Base-by-base conservation (phyloP, 23 tunicate species). In the Clavelina lepadiformis region DNA sequence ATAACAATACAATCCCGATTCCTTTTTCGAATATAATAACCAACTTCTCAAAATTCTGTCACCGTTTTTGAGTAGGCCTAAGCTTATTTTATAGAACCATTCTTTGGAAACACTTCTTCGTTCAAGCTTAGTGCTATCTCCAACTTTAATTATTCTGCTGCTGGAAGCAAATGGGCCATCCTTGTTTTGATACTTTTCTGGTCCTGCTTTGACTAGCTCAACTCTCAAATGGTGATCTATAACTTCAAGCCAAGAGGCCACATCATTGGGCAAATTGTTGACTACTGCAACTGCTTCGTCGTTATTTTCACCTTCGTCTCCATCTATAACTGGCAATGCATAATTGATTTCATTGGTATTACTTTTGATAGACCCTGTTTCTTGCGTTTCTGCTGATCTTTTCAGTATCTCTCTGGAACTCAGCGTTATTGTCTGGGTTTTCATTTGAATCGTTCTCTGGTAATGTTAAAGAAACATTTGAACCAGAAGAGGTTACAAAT, bases 361-460 rank as follows among this genome's bases (percentile, higher is more conserved):
- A 67, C 72, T 67, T 67, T 67, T 8, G 60, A 47, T 28, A 67
- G 72, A 67, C 72, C 72, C 72, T 67, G 72, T 67, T 67, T 67
- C 61, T 46, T 21, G 72, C 61, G 72, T 67, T 67, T 67, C 35
- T 46, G 58, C 59, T 67, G 72, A 67, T 67, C 72, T 67, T 35
- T 67, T 67, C 72, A 47, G 72, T 67, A 67, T 67, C 60, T 47
- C 35, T 46, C 72, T 67, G 72, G 72, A 67, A 34, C 72, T 67
- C 72, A 67, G 35, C 72, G 33, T 67, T 67, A 47, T 67, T 67
- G 72, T 67, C 60, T 67, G 72, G 72, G 58, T 67, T 67, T 67
- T 67, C 61, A 31, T 67, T 67, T 67, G 72, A 67, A 67, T 67
- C 72, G 72, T 67, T 67, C 61, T 67, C 72, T 67, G 72, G 72